Evolutionary conservation across 2,888 invertebrate species (phyloP).

Genomic region (Campoletis raptor): DNA sequence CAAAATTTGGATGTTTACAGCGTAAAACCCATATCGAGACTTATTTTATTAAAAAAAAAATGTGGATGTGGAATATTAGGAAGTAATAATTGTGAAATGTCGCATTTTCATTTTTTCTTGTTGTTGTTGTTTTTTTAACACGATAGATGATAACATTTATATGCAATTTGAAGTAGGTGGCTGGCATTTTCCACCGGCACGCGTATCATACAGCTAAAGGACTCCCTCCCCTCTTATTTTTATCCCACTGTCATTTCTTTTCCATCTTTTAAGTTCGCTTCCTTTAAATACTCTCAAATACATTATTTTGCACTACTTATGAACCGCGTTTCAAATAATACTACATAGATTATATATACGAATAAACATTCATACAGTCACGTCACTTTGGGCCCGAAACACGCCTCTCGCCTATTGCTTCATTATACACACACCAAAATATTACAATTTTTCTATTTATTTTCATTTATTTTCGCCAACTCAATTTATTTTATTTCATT

Average conservation of each 20-base stretch:
- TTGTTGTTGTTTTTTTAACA: conserved; percentile 72
- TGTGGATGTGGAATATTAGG: not conserved
- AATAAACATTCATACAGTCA: conserved; percentile 68
- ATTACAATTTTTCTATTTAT: conserved; percentile 37
- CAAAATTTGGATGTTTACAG: too few relatives aligned
- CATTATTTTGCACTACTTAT: conserved; percentile 64
- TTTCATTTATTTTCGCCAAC: not conserved
- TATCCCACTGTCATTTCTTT: conserved; percentile 22
- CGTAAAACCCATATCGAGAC: too few relatives aligned
- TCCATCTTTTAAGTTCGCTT: conserved; percentile 19
- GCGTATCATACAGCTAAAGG: conserved; percentile 68
- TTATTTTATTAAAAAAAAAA: too few relatives aligned
- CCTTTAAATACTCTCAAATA: conserved; percentile 61
- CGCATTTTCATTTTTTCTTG: conserved; percentile 21
- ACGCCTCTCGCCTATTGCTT: conserved; percentile 68
- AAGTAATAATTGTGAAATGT: conserved; percentile 37
- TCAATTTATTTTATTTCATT: too few relatives aligned
- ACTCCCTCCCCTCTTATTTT: conserved; percentile 36
- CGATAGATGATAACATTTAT: conserved; percentile 81
- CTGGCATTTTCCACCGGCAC: conserved; percentile 59
- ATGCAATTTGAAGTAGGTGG: conserved; percentile 77
- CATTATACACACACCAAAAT: conserved; percentile 64
- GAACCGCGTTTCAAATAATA: conserved; percentile 67
- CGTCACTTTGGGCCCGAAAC: conserved; percentile 58
- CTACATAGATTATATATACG: conserved; percentile 60